A percentile compares a stretch with the other conserved stretches of the same genome.
These are phyloP conservation scores for Apostichopus californicus DNA, from an alignment of 35 echinoderm and acorn worm species.

Conservation along the genomic window DNA sequence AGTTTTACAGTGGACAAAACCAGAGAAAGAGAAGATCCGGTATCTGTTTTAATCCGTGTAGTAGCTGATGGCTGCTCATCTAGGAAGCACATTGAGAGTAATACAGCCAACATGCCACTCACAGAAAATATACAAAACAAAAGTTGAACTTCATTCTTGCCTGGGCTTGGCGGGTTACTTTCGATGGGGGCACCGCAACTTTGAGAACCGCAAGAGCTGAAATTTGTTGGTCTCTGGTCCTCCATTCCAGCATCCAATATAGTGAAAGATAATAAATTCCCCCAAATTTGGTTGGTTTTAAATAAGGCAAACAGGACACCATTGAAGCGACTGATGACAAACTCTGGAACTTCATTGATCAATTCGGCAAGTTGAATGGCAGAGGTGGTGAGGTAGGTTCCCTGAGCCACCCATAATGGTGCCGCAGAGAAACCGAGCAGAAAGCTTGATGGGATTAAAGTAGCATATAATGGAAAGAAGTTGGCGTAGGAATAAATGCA, in stretches of 20 bases:
- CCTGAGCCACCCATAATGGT: constrained; percentile 85
- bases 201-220: not conserved
- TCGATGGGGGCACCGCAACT: constrained; percentile 20
- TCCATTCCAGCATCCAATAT: not conserved
- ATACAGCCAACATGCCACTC: constrained; percentile 37
- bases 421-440: constrained; percentile 79
- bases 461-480: constrained; percentile 64
- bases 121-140: constrained; percentile 46
- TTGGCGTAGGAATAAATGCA: constrained; percentile 69
- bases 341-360: constrained; percentile 76
- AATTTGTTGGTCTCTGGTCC: not conserved
- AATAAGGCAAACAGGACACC: constrained; percentile 90
- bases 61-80: constrained; percentile 28
- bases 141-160: not conserved
- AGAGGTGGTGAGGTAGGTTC: constrained; percentile 91
- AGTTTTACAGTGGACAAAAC: constrained; percentile 44
- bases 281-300: constrained; percentile 81
- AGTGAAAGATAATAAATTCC: constrained; percentile 59
- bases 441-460: constrained; percentile 68
- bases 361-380: constrained; percentile 77
- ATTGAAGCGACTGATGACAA: constrained; percentile 93
- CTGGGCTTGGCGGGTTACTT: not conserved
- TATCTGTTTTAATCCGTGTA: not conserved
- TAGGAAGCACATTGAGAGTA: constrained; percentile 54
- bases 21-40: not conserved